Percentiles rank a stretch among this genome's conserved stretches.
Conservation (phyloP, 2,888 invertebrate genomes). For the Agrilus cyanescens region DNA sequence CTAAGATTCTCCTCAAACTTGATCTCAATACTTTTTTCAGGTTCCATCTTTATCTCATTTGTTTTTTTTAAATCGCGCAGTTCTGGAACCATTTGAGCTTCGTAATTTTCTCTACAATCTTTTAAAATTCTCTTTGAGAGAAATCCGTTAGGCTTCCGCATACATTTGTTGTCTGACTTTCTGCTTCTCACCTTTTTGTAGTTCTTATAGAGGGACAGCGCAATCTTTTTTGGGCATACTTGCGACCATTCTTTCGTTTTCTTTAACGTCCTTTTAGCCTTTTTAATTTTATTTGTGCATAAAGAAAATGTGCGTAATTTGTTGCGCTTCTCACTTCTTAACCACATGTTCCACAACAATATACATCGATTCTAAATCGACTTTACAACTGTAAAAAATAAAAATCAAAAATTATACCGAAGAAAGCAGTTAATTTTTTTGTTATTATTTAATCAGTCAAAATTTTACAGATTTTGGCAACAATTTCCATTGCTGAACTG, state of each 20-base stretch:
- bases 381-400: conserved; percentile 1
- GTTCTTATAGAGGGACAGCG: conserved; percentile 20
- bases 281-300: conserved; percentile 23
- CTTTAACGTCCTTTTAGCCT: conserved; percentile 19
- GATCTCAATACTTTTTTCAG: not conserved
- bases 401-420: conserved; percentile 5
- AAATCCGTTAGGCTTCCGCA: conserved; percentile 4
- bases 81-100: conserved; percentile 32
- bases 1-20: not conserved
- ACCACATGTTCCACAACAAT: conserved; percentile 41
- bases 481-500: too few species aligned
- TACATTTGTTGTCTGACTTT: conserved; percentile 4
- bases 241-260: conserved; percentile 23
- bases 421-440: too few species aligned
- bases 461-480: too few species aligned
- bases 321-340: conserved; percentile 55
- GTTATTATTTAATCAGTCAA: too few species aligned
- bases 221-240: conserved; percentile 19
- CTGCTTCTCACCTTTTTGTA: conserved; percentile 7
- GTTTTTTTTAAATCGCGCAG: conserved; percentile 19
- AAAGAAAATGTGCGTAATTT: conserved; percentile 35
- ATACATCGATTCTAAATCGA: conserved; percentile 21
- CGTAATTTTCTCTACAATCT: conserved; percentile 31
- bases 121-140: conserved; percentile 16
- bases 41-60: conserved; percentile 5